Base-by-base conservation (phyloP, 2,113 vertebrate species). In the Myotis brandtii region DNA sequence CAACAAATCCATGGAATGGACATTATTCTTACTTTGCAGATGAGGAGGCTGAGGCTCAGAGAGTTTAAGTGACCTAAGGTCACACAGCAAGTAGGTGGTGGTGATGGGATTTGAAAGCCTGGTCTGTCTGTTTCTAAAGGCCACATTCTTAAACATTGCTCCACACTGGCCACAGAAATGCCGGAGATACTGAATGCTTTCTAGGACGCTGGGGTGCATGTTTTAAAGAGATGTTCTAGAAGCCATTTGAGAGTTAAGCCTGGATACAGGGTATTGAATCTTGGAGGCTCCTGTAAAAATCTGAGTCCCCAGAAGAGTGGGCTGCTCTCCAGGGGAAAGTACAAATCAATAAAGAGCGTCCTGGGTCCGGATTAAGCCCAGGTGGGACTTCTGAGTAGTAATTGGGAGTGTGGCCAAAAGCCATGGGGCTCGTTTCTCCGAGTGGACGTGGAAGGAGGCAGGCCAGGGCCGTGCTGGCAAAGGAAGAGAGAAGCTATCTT, bases 151-250 rank as follows among this genome's bases (percentile, higher is more conserved):
- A 62, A 70, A 79, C 43, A 79, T 5, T 46, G 23, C 13, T 14
- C 40, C n/a, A 11, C 14, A 30, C 12, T 81, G 69, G 37, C 64
- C 76, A 66, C 52, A 83, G 89, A 89, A 27, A 89, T 30, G 3
- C 25, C 32, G 46, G 70, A 66, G 93, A 93, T 59, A 89, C 17
- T 1, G n/a, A 86, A 13, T 40, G 32, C 30, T 64, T 94, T 83
- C 52, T 3, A 30, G 69, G 37, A 54, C 6, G 3, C 9, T 40
- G 73, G 30, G 17, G 25, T 77, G 37, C 30, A 67, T 89, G n/a
- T 87, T 75, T n/a, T 84, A 80, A 48, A 76, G 52, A 81, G 64
- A 80, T 89, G 34, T 92, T 93, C 62, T 93, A 23, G 85, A 82
- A 95, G 73, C 16, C 67, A 64, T 66, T 40, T 84, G 56, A 90